These are phyloP conservation scores for Vanessa cardui DNA, from an alignment of 2,888 invertebrate species.

Conservation along the genomic window DNA sequence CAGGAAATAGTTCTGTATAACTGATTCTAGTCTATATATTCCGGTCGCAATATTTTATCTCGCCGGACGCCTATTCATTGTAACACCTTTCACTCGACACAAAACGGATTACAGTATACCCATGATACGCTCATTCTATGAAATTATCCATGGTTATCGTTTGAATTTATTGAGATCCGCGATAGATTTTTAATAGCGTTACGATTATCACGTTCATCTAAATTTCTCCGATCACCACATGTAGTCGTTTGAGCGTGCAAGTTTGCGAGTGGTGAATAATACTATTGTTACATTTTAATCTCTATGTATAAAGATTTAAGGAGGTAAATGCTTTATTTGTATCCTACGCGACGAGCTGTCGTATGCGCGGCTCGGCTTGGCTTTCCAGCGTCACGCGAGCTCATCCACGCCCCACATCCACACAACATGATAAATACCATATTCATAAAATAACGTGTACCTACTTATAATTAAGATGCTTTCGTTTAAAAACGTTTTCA, in stretches of 20 bases:
- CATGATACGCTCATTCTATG: conserved; percentile 35
- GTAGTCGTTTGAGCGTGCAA: conserved; percentile 34
- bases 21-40: conserved; percentile 6
- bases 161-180: conserved; percentile 49
- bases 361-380: conserved; percentile 32
- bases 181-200: conserved; percentile 50
- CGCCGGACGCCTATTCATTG: conserved; percentile 13
- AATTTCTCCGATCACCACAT: conserved; percentile 49
- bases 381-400: conserved; percentile 49
- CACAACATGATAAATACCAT: conserved; percentile 53
- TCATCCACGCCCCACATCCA: conserved; percentile 49
- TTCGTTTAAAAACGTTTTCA: conserved; percentile 42
- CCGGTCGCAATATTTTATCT: conserved; percentile 14
- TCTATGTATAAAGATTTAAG: conserved; percentile 19
- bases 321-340: conserved; percentile 24
- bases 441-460: conserved; percentile 48
- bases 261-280: conserved; percentile 9
- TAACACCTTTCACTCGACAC: conserved; percentile 21
- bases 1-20: conserved; percentile 1
- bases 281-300: conserved; percentile 24
- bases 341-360: conserved; percentile 19
- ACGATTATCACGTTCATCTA: conserved; percentile 53
- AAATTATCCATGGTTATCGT: conserved; percentile 47
- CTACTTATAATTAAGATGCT: conserved; percentile 42
- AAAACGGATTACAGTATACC: conserved; percentile 39